Conservation (phyloP, 2,113 vertebrate genomes). For the Xiphophorus maculatus region DNA sequence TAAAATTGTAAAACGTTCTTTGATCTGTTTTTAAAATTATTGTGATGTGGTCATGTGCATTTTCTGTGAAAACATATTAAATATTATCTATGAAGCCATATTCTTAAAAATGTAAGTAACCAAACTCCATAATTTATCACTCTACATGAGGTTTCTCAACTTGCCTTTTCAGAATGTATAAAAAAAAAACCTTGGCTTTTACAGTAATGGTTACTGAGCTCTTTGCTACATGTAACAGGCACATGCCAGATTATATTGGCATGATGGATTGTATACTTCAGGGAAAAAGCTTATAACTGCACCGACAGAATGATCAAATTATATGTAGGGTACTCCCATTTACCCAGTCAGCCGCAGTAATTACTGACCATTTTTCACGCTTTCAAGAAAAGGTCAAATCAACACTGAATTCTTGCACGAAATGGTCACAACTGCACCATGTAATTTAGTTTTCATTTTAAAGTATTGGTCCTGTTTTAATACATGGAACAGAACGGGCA, state of each 20-base stretch:
- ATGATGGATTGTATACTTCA: constrained; percentile 54
- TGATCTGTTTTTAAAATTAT: not conserved
- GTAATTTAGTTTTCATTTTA: constrained; percentile 43
- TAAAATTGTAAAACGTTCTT: not conserved
- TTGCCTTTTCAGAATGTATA: constrained; percentile 28
- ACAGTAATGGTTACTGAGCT: constrained; percentile 31
- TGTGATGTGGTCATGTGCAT: not conserved
- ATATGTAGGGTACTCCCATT: constrained; percentile 39
- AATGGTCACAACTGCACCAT: constrained; percentile 13
- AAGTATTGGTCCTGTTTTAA: constrained; percentile 1
- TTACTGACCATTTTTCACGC: constrained; percentile 43
- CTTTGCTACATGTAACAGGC: constrained; percentile 38
- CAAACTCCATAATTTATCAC: constrained; percentile 4
- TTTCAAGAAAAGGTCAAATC: constrained; percentile 56
- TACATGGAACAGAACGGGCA: constrained; percentile 3
- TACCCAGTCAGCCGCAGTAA: constrained; percentile 42
- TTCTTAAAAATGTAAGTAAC: not conserved
- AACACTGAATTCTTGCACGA: not conserved
- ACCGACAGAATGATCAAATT: constrained; percentile 28
- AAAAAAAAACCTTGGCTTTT: constrained; percentile 7
- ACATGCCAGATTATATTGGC: constrained; percentile 29
- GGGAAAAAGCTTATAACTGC: constrained; percentile 13
- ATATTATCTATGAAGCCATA: no score
- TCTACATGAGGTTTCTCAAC: constrained; percentile 14
- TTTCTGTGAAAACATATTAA: no score